Percentiles rank a stretch among this genome's conserved stretches.
Evolutionary conservation across 2,888 invertebrate species (phyloP).

Genomic region (Laothoe populi): DNA sequence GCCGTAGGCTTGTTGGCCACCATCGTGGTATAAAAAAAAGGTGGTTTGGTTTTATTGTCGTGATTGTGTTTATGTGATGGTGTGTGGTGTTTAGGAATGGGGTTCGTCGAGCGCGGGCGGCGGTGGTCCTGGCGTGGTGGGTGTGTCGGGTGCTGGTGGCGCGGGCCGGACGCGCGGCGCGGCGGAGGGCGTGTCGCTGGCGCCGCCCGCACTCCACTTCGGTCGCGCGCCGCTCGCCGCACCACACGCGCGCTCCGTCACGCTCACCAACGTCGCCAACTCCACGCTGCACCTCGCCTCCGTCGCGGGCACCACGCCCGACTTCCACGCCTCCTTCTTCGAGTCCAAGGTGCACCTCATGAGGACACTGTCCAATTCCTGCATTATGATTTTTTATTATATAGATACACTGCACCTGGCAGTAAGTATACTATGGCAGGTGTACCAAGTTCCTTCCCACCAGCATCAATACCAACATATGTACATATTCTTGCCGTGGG

Average conservation of each 20-base stretch:
- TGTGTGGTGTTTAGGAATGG: background rate
- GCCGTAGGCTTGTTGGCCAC: no score
- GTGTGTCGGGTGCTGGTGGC: slow-evolving; percentile 49
- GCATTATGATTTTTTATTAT: no score
- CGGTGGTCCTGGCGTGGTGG: slow-evolving; percentile 35
- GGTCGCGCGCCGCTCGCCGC: slow-evolving; percentile 91
- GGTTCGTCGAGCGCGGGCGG: background rate
- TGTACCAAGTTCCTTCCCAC: no score
- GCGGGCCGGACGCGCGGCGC: slow-evolving; percentile 41
- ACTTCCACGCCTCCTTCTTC: slow-evolving; percentile 99
- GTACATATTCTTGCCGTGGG: no score
- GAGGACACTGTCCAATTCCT: no score
- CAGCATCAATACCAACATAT: no score
- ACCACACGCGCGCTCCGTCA: slow-evolving; percentile 93
- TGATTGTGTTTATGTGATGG: background rate
- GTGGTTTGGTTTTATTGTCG: background rate
- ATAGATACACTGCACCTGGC: no score
- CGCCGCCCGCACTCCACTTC: slow-evolving; percentile 80
- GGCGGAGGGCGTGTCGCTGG: slow-evolving; percentile 65
- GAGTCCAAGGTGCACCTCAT: slow-evolving; percentile 91
- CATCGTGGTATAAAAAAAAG: no score
- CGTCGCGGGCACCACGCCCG: slow-evolving; percentile 96
- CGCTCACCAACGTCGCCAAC: slow-evolving; percentile 95
- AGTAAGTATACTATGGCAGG: no score
- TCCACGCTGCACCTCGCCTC: slow-evolving; percentile 96